phyloP scores from a whole-genome alignment of 2,113 vertebrate species.

The Pogona vitticeps region DNA sequence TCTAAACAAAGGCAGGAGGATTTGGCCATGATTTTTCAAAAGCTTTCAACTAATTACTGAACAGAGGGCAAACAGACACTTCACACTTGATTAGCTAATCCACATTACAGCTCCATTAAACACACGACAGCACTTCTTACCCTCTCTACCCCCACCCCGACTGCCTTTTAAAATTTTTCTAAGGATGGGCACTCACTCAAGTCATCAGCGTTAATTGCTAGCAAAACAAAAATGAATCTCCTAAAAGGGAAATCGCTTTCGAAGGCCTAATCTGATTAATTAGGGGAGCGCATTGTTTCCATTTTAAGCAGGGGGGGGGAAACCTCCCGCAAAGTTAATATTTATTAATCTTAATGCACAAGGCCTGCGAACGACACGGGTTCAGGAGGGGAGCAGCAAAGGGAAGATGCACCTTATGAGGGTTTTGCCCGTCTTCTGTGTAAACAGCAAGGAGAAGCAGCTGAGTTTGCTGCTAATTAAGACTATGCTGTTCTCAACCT shows the following conservation, averaged over 20 bases:
- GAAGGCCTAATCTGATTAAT: slow-evolving; percentile 80
- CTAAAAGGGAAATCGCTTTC: slow-evolving; percentile 78
- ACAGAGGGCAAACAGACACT: slow-evolving; percentile 74
- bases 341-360: slow-evolving; percentile 70
- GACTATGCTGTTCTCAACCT: slow-evolving; percentile 33
- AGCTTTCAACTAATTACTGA: slow-evolving; percentile 80
- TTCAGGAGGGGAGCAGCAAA: background rate
- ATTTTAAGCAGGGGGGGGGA: slow-evolving; percentile 61
- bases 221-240: slow-evolving; percentile 74
- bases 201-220: slow-evolving; percentile 79
- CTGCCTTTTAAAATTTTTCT: slow-evolving; percentile 61
- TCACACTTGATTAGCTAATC: slow-evolving; percentile 77
- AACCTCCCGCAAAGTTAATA: slow-evolving; percentile 73
- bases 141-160: slow-evolving; percentile 39
- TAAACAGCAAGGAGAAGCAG: slow-evolving; percentile 54
- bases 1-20: slow-evolving; percentile 37
- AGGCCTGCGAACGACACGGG: slow-evolving; percentile 48
- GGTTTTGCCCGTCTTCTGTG: slow-evolving; percentile 32
- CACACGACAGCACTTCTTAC: slow-evolving; percentile 58
- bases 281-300: slow-evolving; percentile 71
- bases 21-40: slow-evolving; percentile 56
- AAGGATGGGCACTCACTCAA: slow-evolving; percentile 57
- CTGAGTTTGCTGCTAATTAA: slow-evolving; percentile 51
- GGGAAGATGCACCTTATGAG: slow-evolving; percentile 6
- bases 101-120: slow-evolving; percentile 75